Conservation (phyloP, 2,113 vertebrate species). For the Macquaria ambigua region DNA sequence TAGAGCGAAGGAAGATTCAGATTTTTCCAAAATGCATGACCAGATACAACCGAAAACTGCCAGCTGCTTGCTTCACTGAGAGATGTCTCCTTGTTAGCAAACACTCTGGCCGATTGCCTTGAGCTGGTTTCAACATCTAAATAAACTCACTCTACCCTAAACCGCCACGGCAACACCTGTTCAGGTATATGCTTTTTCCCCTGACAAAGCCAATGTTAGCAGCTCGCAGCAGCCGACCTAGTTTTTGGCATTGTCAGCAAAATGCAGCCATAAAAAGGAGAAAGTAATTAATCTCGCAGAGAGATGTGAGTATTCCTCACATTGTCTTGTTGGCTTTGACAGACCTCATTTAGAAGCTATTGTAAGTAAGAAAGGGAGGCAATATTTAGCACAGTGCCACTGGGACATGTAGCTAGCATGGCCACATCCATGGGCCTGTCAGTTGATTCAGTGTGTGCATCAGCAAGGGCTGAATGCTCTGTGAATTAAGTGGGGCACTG, state of each 20-base stretch:
- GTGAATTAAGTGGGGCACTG: constrained; percentile 59
- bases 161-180: constrained; percentile 55
- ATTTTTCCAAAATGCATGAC: neutral
- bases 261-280: constrained; percentile 40
- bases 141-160: neutral
- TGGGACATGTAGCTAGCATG: constrained; percentile 66
- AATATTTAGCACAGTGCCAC: constrained; percentile 77
- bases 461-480: constrained; percentile 13
- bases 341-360: constrained; percentile 57
- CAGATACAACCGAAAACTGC: neutral
- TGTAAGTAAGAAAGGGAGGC: constrained; percentile 47
- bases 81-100: neutral
- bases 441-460: constrained; percentile 28
- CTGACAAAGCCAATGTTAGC: constrained; percentile 14
- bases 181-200: constrained; percentile 31
- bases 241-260: constrained; percentile 62
- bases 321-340: constrained; percentile 59
- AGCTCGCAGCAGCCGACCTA: constrained; percentile 51
- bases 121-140: constrained; percentile 8
- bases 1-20: neutral
- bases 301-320: constrained; percentile 67
- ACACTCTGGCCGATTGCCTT: neutral
- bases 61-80: neutral
- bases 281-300: constrained; percentile 74
- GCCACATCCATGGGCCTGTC: constrained; percentile 59